Base-by-base conservation (phyloP, 2,797 vertebrate species). In the Hypotaenidia philippensis region DNA sequence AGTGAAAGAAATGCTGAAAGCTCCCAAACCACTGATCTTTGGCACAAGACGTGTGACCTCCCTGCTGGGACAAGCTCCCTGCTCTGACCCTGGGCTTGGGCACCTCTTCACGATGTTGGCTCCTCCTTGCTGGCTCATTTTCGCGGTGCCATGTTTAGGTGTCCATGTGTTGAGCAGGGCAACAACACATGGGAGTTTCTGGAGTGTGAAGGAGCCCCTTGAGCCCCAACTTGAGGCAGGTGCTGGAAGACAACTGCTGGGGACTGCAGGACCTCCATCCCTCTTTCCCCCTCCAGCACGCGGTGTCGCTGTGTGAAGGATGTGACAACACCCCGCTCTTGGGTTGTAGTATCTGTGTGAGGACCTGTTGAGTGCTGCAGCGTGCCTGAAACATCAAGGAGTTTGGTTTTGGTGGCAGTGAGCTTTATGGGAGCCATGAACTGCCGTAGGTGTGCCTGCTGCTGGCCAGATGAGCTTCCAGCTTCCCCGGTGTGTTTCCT, bases 101-200 rank as follows among this genome's bases (percentile, higher is more conserved):
- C 4, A 4, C 53, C 59, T 26, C 45, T 23, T 18, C 9, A 8
- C 3, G 22, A 6, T 3, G 12, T 40, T 12, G 3, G 3, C 65
- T 72, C 41, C 41, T 55, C 57, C 19, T 40, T 29, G 1, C 27
- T 41, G 61, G 26, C 61, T 45, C 26, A 0, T 8, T 61, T 34
- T 29, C 0, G 1, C 68, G 45, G 71, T 20, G 16, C 12, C 5
- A 44, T 9, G 40, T 38, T 25, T 10, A 34, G 29, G 15, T 60
- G 49, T 2, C 10, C 60, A 10, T 9, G 66, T 29, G 34, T 1
- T 6, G 14, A 57, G 16, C 29, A 13, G 41, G 21, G 34, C 75
- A 32, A 0, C 0, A 1, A 21, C n/a, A n/a, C n/a, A n/a, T 49
- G 74, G 53, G 17, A 16, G 75, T 1, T 41, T 34, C 25, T n/a